Conservation (phyloP, 2,113 vertebrate species). For the Agapornis roseicollis region DNA sequence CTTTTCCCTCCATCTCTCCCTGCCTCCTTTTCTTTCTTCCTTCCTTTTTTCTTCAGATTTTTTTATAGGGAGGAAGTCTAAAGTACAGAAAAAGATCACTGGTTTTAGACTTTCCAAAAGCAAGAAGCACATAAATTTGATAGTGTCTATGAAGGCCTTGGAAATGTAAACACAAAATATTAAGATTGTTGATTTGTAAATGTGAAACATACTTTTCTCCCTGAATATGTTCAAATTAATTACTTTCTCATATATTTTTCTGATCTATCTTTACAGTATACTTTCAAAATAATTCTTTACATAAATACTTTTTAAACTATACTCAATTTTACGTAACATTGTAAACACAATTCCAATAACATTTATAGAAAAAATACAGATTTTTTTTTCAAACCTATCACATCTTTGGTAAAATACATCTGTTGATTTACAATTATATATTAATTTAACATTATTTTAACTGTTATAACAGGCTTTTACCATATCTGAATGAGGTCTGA, state of each 20-base stretch:
- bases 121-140: not conserved
- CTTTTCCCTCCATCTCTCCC: not conserved
- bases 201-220: not conserved
- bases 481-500: not conserved
- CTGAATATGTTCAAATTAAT: not conserved
- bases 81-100: not conserved
- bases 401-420: rapidly evolving
- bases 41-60: not conserved
- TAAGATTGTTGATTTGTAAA: not conserved
- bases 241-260: not conserved
- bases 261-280: not conserved
- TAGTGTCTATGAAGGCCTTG: rapidly evolving
- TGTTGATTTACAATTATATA: not conserved
- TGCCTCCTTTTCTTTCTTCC: not conserved
- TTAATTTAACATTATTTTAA: not conserved
- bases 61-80: not conserved
- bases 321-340: not conserved
- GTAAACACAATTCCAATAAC: not conserved
- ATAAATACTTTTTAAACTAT: not conserved
- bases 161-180: not conserved
- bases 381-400: not conserved
- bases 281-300: not conserved
- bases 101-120: not conserved
- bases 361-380: not conserved
- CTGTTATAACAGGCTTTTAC: not conserved